Conservation (phyloP, 2,888 invertebrate species). For the Oxyteleia sp. region DNA sequence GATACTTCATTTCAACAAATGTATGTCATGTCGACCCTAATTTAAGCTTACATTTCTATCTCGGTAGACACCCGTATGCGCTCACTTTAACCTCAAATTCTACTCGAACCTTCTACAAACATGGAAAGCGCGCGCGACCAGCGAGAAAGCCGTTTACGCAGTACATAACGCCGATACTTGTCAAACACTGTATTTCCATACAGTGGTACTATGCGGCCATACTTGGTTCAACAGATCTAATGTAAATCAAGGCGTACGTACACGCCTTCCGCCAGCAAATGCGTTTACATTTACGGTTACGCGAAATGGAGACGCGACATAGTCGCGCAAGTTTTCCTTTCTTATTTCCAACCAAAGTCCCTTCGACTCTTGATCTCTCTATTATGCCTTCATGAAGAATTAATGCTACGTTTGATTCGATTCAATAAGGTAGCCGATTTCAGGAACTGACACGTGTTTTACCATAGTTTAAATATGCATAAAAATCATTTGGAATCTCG, state of each 20-base stretch:
- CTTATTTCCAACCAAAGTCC: constrained; percentile 65
- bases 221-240: constrained; percentile 74
- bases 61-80: constrained; percentile 41
- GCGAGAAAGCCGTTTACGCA: constrained; percentile 65
- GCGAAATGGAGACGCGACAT: constrained; percentile 68
- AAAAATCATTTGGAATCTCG: neutral
- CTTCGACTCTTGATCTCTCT: constrained; percentile 65
- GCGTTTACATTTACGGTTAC: constrained; percentile 67
- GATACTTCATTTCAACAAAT: constrained; percentile 45
- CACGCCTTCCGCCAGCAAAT: constrained; percentile 67
- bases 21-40: constrained; percentile 76
- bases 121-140: constrained; percentile 69
- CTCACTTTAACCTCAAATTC: constrained; percentile 69
- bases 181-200: constrained; percentile 75
- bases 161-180: constrained; percentile 73
- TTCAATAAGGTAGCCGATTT: constrained; percentile 52
- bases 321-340: constrained; percentile 66
- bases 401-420: constrained; percentile 62
- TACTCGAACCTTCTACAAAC: constrained; percentile 73
- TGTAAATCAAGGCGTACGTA: constrained; percentile 76
- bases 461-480: constrained; percentile 5
- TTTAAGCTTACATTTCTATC: constrained; percentile 79
- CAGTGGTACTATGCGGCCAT: constrained; percentile 63
- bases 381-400: constrained; percentile 69
- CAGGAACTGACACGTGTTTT: constrained; percentile 9